Conservation (phyloP, 2,797 vertebrate species). For the Rhodeus uyekii region DNA sequence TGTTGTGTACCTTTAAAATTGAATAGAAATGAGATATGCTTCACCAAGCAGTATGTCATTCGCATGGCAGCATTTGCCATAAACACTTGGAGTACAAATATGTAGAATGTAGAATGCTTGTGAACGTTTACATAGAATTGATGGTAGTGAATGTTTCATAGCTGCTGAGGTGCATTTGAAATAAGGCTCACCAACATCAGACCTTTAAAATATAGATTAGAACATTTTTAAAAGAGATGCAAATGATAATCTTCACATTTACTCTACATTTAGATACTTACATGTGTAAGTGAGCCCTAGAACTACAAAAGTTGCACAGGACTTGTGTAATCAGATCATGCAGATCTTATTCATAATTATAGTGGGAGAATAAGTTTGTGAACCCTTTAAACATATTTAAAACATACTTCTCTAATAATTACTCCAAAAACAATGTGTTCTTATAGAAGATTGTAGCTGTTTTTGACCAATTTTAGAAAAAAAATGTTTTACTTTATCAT, state of each 20-base stretch:
- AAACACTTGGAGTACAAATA: not conserved
- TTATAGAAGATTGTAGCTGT: too few species aligned
- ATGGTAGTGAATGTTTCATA: not conserved
- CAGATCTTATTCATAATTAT: not conserved
- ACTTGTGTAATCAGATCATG: not conserved
- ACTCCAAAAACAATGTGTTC: not conserved
- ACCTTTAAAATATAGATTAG: not conserved
- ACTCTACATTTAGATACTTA: not conserved
- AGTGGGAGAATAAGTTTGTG: not conserved
- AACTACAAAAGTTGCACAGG: not conserved
- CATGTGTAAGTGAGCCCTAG: too few species aligned
- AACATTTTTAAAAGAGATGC: too few species aligned
- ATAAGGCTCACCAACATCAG: not conserved
- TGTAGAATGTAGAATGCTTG: not conserved
- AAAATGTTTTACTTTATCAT: not conserved
- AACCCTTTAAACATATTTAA: not conserved
- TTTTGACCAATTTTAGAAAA: not conserved
- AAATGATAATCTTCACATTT: not conserved
- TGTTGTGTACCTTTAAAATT: constrained; percentile 11
- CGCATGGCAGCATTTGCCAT: not conserved
- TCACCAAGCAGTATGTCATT: not conserved
- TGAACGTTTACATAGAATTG: not conserved
- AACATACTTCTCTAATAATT: too few species aligned
- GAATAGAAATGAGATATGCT: not conserved
- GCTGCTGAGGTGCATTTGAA: not conserved